Conservation (phyloP, 1,140 invertebrate species). For the Habropoda laboriosa region DNA sequence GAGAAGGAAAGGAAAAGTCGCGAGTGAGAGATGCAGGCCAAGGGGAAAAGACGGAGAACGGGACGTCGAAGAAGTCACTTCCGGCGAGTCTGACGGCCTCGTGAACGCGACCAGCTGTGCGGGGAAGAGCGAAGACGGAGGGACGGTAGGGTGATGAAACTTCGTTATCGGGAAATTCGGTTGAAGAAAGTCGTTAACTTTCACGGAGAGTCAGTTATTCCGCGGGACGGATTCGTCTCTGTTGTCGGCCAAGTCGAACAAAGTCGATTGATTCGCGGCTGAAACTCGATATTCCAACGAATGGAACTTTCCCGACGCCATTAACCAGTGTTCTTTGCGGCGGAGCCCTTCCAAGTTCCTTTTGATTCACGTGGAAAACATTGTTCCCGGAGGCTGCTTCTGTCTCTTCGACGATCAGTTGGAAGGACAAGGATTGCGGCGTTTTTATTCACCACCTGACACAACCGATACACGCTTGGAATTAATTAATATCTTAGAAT, state of each 20-base stretch:
- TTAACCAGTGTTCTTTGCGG: slow-evolving; percentile 48
- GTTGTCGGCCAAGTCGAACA: slow-evolving; percentile 51
- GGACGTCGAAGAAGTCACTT: not conserved
- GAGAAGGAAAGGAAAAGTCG: slow-evolving; percentile 54
- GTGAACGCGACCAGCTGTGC: not conserved
- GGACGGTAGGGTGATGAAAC: slow-evolving; percentile 42
- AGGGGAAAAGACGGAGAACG: slow-evolving; percentile 15
- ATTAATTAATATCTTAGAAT: too few species aligned
- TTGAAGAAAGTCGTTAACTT: slow-evolving; percentile 68
- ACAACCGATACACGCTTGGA: too few species aligned
- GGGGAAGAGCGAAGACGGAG: not conserved
- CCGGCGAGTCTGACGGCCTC: slow-evolving; percentile 9
- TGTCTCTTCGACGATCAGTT: not conserved
- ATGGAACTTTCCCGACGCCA: slow-evolving; percentile 52
- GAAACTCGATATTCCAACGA: slow-evolving; percentile 53
- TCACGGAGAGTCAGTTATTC: slow-evolving; percentile 56
- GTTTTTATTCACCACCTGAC: too few species aligned
- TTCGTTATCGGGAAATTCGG: slow-evolving; percentile 70
- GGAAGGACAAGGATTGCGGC: too few species aligned
- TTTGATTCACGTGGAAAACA: slow-evolving; percentile 50
- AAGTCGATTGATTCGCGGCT: slow-evolving; percentile 56
- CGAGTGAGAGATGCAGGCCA: not conserved
- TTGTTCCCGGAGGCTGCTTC: not conserved
- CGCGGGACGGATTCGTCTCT: slow-evolving; percentile 45
- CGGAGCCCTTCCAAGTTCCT: slow-evolving; percentile 27